Percentiles rank a stretch among this genome's conserved stretches.
phyloP scores from a whole-genome alignment of 2,888 invertebrate genomes.

The Andrena hattorfiana region DNA sequence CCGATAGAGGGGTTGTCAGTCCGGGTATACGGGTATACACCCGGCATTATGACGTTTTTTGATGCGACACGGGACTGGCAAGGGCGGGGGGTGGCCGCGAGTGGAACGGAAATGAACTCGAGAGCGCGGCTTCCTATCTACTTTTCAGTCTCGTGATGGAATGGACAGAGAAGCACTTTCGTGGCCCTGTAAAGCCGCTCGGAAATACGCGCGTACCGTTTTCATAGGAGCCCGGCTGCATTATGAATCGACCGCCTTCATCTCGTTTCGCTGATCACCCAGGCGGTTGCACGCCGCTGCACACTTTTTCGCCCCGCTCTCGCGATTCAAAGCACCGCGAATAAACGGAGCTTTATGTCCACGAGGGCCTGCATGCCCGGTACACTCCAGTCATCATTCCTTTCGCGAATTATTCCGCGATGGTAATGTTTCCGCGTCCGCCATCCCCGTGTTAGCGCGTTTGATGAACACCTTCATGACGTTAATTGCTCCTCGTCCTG shows the following conservation, averaged over 20 bases:
- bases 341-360: conserved; percentile 39
- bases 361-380: too few species aligned
- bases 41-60: conserved; percentile 79
- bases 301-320: conserved; percentile 43
- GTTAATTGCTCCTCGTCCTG: not conserved
- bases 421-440: not conserved
- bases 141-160: conserved; percentile 74
- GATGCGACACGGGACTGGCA: conserved; percentile 65
- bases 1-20: conserved; percentile 37
- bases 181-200: conserved; percentile 63
- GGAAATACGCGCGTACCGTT: conserved; percentile 65
- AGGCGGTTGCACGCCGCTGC: conserved; percentile 38
- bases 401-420: conserved; percentile 21
- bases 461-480: conserved; percentile 1
- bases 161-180: conserved; percentile 76
- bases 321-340: conserved; percentile 42
- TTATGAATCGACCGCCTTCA: conserved; percentile 69
- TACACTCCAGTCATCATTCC: not conserved
- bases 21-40: conserved; percentile 44
- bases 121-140: conserved; percentile 77
- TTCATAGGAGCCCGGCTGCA: conserved; percentile 56
- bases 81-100: conserved; percentile 58
- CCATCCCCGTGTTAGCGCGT: not conserved
- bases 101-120: conserved; percentile 79
- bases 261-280: conserved; percentile 65